Base-by-base conservation (phyloP, 2,113 vertebrate genomes). In the Promerops cafer region DNA sequence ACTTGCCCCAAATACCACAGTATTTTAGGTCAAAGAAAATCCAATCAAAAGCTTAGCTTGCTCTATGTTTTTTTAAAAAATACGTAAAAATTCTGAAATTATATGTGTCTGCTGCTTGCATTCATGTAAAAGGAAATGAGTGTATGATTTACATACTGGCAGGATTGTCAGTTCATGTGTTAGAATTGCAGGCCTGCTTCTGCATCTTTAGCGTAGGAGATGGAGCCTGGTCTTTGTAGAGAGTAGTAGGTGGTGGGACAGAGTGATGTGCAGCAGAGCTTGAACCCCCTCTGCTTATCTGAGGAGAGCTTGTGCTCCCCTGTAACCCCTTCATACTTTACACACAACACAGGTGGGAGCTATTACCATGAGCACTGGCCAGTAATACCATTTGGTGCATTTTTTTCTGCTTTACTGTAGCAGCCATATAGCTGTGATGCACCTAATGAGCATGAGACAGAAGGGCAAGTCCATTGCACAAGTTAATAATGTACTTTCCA, bases 341-440 rank as follows among this genome's bases (percentile, higher is more conserved):
- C 11, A 7, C 50, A 39, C 9, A 28, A 8, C 39, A 5, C 5
- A 16, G 3, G 16, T 53, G 30, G 26, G 21, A 82, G 26, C 30
- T 24, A 2, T n/a, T 30, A 19, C 31, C 9, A 1, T 60, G 30
- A 69, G 49, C 49, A 24, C 30, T 70, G 59, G n/a, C 20, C 49
- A 33, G 1, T 49, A 69, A 22, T 42, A 11, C 19, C 7, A 3
- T 69, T 69, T 18, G 24, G 37, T 59, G 33, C 10, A 0, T 35
- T 83, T 54, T 93, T 82, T 57, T 22, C 20, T 76, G 54, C 82
- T 71, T 68, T 85, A 22, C 18, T 75, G 1, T 18, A 14, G 45
- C 52, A 79, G n/a, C 40, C 1, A 0, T 68, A 2, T 35, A 9
- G 22, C 7, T 37, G 2, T 28, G 31, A 39, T 56, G 27, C 10